A percentile compares a stretch with the other conserved stretches of the same genome.
Conservation (phyloP, 2,888 invertebrate species). For the Eupithecia inturbata region DNA sequence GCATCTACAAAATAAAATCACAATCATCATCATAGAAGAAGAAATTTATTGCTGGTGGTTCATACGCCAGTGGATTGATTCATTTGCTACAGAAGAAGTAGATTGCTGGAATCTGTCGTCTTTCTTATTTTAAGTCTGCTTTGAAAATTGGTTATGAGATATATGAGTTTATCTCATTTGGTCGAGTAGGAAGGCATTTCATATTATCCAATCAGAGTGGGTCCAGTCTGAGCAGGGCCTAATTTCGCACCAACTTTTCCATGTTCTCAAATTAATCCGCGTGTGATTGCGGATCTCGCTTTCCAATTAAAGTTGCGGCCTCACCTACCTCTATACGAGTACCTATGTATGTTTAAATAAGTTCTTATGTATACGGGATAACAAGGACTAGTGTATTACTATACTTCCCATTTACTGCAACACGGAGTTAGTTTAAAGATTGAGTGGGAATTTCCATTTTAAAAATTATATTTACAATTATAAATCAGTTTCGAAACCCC, state of each 20-base stretch:
- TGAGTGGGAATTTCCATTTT: background rate
- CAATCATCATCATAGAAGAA: background rate
- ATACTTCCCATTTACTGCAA: background rate
- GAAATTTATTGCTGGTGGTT: background rate
- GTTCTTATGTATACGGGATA: conserved; percentile 13
- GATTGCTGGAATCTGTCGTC: background rate
- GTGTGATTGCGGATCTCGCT: conserved; percentile 55
- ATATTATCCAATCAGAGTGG: background rate
- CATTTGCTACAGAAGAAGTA: background rate
- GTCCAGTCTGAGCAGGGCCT: conserved; percentile 12
- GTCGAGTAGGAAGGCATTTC: background rate
- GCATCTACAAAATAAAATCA: background rate
- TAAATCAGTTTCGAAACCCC: background rate
- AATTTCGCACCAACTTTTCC: conserved; percentile 28
- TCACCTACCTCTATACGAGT: background rate
- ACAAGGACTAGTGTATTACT: background rate
- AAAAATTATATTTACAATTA: background rate
- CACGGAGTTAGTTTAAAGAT: background rate
- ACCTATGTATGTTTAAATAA: conserved; percentile 38
- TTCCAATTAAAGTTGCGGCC: conserved; percentile 69
- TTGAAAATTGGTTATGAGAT: background rate
- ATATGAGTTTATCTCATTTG: background rate
- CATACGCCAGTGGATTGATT: background rate
- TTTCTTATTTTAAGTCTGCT: background rate
- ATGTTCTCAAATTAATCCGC: conserved; percentile 41